Evolutionary conservation across 2,888 invertebrate genomes (phyloP).

Genomic region (Gymnoscelis rufifasciata): DNA sequence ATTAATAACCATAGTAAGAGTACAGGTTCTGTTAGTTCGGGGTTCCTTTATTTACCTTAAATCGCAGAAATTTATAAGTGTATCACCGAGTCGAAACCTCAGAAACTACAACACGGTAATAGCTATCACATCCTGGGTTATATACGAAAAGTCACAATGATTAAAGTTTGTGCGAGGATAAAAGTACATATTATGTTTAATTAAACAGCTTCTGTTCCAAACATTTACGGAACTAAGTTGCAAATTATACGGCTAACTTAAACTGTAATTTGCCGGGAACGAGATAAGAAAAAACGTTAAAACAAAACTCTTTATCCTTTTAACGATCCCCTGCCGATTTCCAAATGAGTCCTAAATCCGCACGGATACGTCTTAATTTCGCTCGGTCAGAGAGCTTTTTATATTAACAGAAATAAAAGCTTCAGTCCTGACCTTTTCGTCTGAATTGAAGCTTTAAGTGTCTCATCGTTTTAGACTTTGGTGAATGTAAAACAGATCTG

Average conservation of each 20-base stretch:
- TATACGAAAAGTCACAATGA: too few relatives aligned
- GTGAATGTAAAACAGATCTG: constrained; percentile 2
- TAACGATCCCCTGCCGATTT: constrained; percentile 26
- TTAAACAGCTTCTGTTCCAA: constrained; percentile 6
- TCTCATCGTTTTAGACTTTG: neutral
- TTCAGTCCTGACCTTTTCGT: constrained; percentile 15
- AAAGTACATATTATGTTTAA: too few relatives aligned
- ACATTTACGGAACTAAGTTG: constrained; percentile 22
- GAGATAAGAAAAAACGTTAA: constrained; percentile 19
- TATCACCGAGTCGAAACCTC: too few relatives aligned
- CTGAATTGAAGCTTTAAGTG: neutral
- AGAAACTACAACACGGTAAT: too few relatives aligned
- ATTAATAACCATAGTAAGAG: too few relatives aligned
- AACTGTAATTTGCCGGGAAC: constrained; percentile 23
- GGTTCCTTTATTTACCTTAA: too few relatives aligned
- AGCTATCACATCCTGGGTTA: too few relatives aligned
- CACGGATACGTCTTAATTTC: constrained; percentile 27
- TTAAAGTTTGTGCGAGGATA: too few relatives aligned
- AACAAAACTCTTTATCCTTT: constrained; percentile 25
- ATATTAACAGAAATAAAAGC: constrained; percentile 31
- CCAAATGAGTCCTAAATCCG: constrained; percentile 31
- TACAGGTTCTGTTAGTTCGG: too few relatives aligned
- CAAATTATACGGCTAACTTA: constrained; percentile 30
- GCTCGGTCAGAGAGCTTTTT: constrained; percentile 23
- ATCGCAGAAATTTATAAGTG: too few relatives aligned